phyloP scores from a whole-genome alignment of 1,140 invertebrate species.

The Centruroides sculpturatus region DNA sequence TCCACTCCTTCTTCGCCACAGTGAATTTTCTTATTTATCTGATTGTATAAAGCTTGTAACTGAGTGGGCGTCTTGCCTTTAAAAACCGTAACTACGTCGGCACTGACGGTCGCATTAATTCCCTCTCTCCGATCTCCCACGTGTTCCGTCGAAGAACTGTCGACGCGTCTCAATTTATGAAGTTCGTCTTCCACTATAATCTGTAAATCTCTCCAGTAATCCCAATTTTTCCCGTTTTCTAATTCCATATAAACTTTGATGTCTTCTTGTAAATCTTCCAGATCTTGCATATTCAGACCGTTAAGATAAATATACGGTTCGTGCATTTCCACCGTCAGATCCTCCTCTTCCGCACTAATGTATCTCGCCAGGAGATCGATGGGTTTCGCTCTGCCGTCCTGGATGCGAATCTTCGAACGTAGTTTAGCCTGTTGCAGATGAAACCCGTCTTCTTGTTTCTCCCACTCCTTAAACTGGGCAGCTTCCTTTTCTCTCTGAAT shows the following conservation, averaged over 20 bases:
- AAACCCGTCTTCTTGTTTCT: constrained; percentile 49
- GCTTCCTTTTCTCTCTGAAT: constrained; percentile 86
- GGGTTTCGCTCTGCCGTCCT: constrained; percentile 86
- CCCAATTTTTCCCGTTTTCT: constrained; percentile 60
- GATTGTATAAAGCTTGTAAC: constrained; percentile 59
- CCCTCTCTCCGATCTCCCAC: constrained; percentile 56
- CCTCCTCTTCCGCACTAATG: constrained; percentile 77
- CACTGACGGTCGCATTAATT: constrained; percentile 81
- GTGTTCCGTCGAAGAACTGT: constrained; percentile 13
- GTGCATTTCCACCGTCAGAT: constrained; percentile 78
- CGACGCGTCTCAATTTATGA: constrained; percentile 60
- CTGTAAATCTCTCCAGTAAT: constrained; percentile 95
- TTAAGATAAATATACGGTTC: constrained; percentile 79
- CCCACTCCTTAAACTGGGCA: constrained; percentile 87
- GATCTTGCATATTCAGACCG: constrained; percentile 67
- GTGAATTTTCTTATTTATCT: constrained; percentile 79
- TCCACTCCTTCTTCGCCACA: constrained; percentile 78
- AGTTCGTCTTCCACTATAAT: constrained; percentile 93
- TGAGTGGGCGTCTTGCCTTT: constrained; percentile 84
- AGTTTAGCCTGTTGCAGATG: constrained; percentile 29
- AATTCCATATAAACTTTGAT: constrained; percentile 58
- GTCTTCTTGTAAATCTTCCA: constrained; percentile 95
- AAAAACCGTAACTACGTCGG: constrained; percentile 79
- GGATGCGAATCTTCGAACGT: constrained; percentile 59
- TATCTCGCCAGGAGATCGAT: constrained; percentile 96